Percentiles rank a stretch among this genome's conserved stretches.
Conservation (phyloP, 1,140 invertebrate species). For the Solenopsis invicta region DNA sequence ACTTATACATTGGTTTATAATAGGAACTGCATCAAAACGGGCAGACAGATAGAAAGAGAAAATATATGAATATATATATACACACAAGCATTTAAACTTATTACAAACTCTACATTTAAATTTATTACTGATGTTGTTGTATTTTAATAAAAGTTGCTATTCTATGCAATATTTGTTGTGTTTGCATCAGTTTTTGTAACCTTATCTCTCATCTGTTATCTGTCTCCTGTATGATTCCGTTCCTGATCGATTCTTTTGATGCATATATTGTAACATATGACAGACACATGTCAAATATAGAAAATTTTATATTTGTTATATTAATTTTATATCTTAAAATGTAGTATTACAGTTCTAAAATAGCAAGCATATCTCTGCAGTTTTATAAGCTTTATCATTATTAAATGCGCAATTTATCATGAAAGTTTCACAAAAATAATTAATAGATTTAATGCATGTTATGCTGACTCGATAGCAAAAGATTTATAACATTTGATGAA, state of each 20-base stretch:
- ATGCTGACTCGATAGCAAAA: neutral
- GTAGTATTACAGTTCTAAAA: slow-evolving; percentile 6
- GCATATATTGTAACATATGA: slow-evolving; percentile 23
- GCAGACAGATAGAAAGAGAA: slow-evolving; percentile 57
- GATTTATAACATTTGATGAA: neutral
- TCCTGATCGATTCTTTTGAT: slow-evolving; percentile 75
- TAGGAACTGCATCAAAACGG: slow-evolving; percentile 80
- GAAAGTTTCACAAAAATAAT: slow-evolving; percentile 9
- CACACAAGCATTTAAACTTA: slow-evolving; percentile 65
- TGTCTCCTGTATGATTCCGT: slow-evolving; percentile 80
- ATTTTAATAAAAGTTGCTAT: slow-evolving; percentile 85
- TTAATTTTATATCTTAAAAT: neutral
- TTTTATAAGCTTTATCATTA: slow-evolving; percentile 9
- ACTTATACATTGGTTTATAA: slow-evolving; percentile 53
- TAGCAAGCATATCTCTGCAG: neutral
- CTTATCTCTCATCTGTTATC: slow-evolving; percentile 76
- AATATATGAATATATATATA: slow-evolving; percentile 26
- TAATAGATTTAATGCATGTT: neutral
- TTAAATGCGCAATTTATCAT: neutral
- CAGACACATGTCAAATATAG: neutral
- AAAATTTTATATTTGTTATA: slow-evolving; percentile 2
- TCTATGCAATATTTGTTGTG: slow-evolving; percentile 83
- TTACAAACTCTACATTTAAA: slow-evolving; percentile 63
- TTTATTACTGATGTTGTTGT: slow-evolving; percentile 83
- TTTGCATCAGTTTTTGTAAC: slow-evolving; percentile 84